Percentiles rank a stretch among this genome's conserved stretches.
These are phyloP conservation scores for Trichoplusia ni DNA, from an alignment of 1,140 invertebrate genomes.

Conservation along the genomic window DNA sequence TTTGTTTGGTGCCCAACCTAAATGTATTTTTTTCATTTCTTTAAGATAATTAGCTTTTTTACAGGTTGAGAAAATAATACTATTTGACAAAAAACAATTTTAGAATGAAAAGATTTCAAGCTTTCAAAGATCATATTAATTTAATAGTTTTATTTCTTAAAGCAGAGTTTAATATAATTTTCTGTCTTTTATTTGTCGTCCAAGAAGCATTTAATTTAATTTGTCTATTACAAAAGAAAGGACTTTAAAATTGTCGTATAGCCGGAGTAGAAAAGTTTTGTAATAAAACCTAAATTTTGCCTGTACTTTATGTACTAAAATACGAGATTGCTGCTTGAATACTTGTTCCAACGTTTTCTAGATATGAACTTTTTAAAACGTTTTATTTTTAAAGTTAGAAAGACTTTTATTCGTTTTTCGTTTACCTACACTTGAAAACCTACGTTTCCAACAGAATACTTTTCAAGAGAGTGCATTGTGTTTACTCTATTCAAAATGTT, in stretches of 20 bases:
- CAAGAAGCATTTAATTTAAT: no score
- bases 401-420: background rate
- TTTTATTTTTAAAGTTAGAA: constrained; percentile 29
- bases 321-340: constrained; percentile 37
- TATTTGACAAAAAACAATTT: background rate
- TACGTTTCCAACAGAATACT: background rate
- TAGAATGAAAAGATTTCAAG: background rate
- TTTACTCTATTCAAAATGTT: background rate
- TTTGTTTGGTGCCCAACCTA: constrained; percentile 36
- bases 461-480: background rate
- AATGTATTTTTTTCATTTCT: background rate
- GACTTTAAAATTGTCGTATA: background rate
- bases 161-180: no score
- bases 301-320: constrained; percentile 36
- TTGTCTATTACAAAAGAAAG: background rate
- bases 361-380: constrained; percentile 30
- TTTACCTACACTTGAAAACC: background rate
- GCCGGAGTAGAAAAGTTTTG: constrained; percentile 32
- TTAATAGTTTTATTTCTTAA: no score
- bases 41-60: background rate
- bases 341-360: constrained; percentile 32
- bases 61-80: background rate
- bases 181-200: no score
- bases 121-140: no score
- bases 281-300: constrained; percentile 44